Evolutionary conservation across 1,140 invertebrate genomes (phyloP).

Genomic region (Macrobrachium rosenbergii): DNA sequence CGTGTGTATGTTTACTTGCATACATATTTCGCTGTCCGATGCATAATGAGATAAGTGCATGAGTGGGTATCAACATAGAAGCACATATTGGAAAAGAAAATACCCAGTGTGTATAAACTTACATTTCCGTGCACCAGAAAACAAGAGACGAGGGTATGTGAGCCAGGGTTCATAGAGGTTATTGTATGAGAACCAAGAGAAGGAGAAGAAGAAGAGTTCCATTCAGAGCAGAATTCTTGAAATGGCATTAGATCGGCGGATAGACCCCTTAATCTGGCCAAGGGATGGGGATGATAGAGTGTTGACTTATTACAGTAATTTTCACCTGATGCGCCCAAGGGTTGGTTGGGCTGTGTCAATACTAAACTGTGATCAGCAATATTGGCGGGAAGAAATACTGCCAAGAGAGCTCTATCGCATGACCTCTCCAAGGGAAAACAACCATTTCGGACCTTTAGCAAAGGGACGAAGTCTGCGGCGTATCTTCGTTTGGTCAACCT

Average conservation of each 20-base stretch:
- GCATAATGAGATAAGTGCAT: no score
- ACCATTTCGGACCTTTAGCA: neutral
- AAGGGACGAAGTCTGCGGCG: neutral
- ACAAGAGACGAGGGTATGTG: no score
- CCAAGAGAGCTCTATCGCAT: neutral
- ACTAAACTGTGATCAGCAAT: conserved; percentile 53
- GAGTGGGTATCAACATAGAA: no score
- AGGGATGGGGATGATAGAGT: conserved; percentile 57
- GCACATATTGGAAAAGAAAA: no score
- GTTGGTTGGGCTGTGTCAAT: conserved; percentile 57
- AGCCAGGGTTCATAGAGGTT: no score
- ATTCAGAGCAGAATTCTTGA: conserved; percentile 23
- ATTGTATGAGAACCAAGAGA: no score
- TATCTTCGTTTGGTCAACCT: neutral
- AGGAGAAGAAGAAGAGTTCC: no score
- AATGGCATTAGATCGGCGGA: conserved; percentile 46
- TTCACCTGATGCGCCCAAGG: conserved; percentile 50
- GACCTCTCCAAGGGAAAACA: neutral
- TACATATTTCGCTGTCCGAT: no score
- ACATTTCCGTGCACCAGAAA: no score
- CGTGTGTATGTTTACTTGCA: no score
- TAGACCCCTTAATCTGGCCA: conserved; percentile 56
- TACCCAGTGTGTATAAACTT: no score
- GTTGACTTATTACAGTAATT: conserved; percentile 58
- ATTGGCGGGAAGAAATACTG: conserved; percentile 1